These are phyloP conservation scores for Galeruca laticollis DNA, from an alignment of 2,888 invertebrate species.

Conservation along the genomic window DNA sequence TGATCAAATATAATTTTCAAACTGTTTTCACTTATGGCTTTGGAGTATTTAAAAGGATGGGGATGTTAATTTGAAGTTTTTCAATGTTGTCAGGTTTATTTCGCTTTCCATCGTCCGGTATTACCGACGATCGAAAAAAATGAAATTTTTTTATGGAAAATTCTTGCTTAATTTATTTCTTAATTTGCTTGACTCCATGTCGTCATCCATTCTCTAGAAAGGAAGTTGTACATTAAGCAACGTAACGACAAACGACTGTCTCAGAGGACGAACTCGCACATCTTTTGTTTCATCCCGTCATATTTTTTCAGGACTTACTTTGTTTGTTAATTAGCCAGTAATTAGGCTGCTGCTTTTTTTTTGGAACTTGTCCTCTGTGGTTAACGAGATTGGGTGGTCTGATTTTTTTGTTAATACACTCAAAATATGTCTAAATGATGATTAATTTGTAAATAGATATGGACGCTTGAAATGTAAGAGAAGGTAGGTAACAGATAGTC, in stretches of 20 bases:
- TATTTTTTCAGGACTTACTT: conserved; percentile 42
- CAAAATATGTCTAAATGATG: conserved; percentile 33
- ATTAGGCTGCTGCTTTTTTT: conserved; percentile 52
- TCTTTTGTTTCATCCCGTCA: conserved; percentile 50
- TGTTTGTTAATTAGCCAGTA: conserved; percentile 59
- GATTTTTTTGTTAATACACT: conserved; percentile 33
- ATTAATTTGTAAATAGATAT: conserved; percentile 18
- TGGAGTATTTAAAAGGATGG: no score
- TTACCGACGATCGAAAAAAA: background rate
- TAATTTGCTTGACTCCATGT: conserved; percentile 9
- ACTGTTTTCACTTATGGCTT: no score
- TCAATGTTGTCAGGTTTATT: background rate
- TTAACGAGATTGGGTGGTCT: conserved; percentile 46
- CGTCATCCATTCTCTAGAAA: conserved; percentile 46
- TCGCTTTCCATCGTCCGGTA: background rate
- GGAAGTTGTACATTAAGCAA: conserved; percentile 61
- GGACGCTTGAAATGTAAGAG: conserved; percentile 2
- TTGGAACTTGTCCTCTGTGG: conserved; percentile 39
- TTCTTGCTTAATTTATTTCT: conserved; percentile 4
- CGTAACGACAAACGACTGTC: conserved; percentile 46
- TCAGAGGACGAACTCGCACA: conserved; percentile 50
- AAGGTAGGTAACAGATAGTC: background rate
- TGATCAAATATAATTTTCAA: no score
- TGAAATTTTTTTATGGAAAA: background rate
- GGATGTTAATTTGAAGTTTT: background rate